Evolutionary conservation across 2,888 invertebrate species (phyloP).

Genomic region (Phymatocera aterrima): DNA sequence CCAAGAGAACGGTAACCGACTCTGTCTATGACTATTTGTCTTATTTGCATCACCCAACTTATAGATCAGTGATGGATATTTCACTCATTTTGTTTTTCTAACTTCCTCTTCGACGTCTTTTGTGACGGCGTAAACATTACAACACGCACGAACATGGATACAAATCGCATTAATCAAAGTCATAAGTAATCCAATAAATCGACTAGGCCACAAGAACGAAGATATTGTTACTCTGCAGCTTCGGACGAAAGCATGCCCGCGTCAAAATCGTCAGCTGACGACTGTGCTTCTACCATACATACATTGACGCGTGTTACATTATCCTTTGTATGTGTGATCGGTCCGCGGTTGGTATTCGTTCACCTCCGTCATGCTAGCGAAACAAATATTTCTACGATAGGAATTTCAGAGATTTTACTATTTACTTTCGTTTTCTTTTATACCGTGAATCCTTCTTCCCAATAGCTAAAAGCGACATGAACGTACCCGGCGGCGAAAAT

Average conservation of each 20-base stretch:
- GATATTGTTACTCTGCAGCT: neutral
- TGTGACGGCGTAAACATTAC: neutral
- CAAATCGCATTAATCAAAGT: neutral
- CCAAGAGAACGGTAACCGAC: neutral
- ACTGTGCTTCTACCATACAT: neutral
- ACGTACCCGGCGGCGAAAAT: slow-evolving; percentile 70
- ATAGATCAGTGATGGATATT: neutral
- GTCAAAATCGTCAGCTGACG: slow-evolving; percentile 2
- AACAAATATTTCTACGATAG: neutral
- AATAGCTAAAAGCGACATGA: slow-evolving; percentile 52
- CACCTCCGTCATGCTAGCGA: neutral
- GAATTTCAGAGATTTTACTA: neutral
- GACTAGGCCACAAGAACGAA: neutral
- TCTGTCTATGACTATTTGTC: neutral
- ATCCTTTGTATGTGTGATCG: neutral
- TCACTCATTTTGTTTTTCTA: neutral
- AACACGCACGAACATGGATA: neutral
- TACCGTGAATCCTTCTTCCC: too few relatives aligned
- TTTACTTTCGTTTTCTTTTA: too few relatives aligned
- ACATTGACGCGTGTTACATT: too few relatives aligned
- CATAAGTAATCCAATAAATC: neutral
- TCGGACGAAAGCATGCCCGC: neutral
- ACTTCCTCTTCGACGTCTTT: neutral
- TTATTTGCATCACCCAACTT: neutral
- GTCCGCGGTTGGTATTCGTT: neutral